Percentiles rank a stretch among this genome's conserved stretches.
Conservation (phyloP, 2,888 invertebrate species). For the Mythimna impura region DNA sequence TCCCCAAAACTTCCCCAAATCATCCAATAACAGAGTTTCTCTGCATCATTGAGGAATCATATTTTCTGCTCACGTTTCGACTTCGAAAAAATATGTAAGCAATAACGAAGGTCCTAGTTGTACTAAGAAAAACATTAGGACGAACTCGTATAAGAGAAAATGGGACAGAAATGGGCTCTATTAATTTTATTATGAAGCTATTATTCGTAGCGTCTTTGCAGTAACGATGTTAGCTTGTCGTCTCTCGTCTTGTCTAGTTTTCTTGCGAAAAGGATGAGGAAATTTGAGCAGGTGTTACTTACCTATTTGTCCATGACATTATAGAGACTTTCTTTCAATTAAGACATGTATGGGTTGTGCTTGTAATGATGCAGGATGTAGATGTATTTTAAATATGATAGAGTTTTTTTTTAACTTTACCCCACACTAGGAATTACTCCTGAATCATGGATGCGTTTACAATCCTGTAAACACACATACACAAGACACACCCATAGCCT, state of each 20-base stretch:
- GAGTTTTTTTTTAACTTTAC: too few species aligned
- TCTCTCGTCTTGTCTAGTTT: slow-evolving; percentile 24
- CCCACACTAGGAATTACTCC: too few species aligned
- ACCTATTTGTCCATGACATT: not conserved
- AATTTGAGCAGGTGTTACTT: slow-evolving; percentile 13
- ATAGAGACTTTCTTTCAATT: not conserved
- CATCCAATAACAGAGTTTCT: slow-evolving; percentile 39
- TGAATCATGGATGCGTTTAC: too few species aligned
- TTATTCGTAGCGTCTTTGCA: slow-evolving; percentile 46
- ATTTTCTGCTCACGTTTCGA: slow-evolving; percentile 58
- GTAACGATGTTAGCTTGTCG: slow-evolving; percentile 33
- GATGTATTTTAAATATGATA: not conserved
- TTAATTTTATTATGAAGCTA: slow-evolving; percentile 55
- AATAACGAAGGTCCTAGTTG: slow-evolving; percentile 44
- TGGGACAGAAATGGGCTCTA: slow-evolving; percentile 38
- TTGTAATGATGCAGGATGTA: not conserved
- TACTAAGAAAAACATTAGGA: slow-evolving; percentile 41
- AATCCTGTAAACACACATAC: too few species aligned
- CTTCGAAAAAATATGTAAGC: slow-evolving; percentile 43
- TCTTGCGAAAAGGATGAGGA: slow-evolving; percentile 23
- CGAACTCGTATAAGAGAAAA: slow-evolving; percentile 39
- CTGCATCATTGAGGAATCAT: slow-evolving; percentile 40
- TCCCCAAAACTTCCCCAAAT: slow-evolving; percentile 24
- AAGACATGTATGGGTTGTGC: not conserved
- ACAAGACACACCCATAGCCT: too few species aligned